Conservation (phyloP, 30 jellyfish, hydroid and myxozoan species). For the Pseudorhiza aurosa region DNA sequence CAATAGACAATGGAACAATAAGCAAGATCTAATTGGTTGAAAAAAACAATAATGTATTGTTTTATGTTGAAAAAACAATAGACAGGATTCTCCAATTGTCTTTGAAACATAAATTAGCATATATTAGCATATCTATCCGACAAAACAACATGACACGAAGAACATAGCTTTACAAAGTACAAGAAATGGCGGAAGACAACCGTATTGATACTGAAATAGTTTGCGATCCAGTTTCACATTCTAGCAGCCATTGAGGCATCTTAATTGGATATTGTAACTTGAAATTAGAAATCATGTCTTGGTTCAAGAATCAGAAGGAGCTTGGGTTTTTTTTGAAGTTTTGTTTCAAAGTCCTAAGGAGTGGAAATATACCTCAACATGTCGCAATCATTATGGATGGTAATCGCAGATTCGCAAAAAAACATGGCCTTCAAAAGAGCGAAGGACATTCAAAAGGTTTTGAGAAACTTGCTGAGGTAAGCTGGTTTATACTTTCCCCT, state of each 20-base stretch:
- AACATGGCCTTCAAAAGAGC: conserved; percentile 40
- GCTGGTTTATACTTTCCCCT: too few relatives aligned
- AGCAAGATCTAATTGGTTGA: conserved; percentile 23
- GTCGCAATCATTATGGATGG: conserved; percentile 99
- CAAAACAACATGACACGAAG: neutral
- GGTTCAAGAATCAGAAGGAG: conserved; percentile 77
- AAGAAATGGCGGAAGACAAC: conserved; percentile 10
- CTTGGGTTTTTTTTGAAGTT: conserved; percentile 73
- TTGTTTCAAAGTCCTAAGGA: conserved; percentile 58
- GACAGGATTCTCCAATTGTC: neutral
- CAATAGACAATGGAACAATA: neutral
- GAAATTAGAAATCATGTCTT: conserved; percentile 61
- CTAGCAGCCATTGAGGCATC: neutral
- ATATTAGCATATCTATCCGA: too few relatives aligned
- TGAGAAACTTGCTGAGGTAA: conserved; percentile 95
- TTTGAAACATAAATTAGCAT: neutral
- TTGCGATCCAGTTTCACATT: too few relatives aligned
- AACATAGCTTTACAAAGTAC: too few relatives aligned
- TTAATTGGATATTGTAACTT: too few relatives aligned
- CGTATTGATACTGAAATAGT: too few relatives aligned
- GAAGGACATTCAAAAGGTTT: conserved; percentile 94
- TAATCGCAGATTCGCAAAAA: conserved; percentile 91
- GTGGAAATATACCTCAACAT: conserved; percentile 96
- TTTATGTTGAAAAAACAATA: neutral
- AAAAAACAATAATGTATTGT: neutral